Base-by-base conservation (phyloP, 2,888 invertebrate species). In the Belgica antarctica region DNA sequence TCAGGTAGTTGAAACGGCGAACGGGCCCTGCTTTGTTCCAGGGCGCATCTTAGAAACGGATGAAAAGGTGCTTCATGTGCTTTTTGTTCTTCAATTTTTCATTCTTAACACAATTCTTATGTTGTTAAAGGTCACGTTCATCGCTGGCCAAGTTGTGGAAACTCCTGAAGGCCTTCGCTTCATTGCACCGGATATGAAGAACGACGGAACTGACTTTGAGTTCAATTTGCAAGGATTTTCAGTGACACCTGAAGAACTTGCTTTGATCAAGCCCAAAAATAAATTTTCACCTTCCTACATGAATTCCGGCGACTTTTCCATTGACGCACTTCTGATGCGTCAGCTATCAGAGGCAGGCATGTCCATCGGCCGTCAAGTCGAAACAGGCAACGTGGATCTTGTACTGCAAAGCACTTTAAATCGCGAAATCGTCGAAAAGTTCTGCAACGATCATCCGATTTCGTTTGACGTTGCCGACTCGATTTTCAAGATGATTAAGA, bases 111-210 rank as follows among this genome's bases (percentile, higher is more conserved):
- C n/a, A n/a, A n/a, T n/a, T n/a, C n/a, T n/a, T n/a, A n/a, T n/a
- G n/a, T n/a, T n/a, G n/a, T n/a, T n/a, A n/a, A 59, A 31, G 36
- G 83, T 89, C 1, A 88, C 88, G 70, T 90, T 90, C 77, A 86
- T 90, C 3, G 89, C 90, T 4, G 90, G 90, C 1, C 89, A 90
- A 81, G 89, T 89, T 7, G 83, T 90, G 31, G 84, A 87, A 76
- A 89, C 89, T 22, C 86, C 87, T 47, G 86, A 85, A 75, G 90
- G 90, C 0, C 82, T 86, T 1, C 85, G 85, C 72, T 88, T 88
- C 75, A 85, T 88, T 3, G 88, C 88, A 0, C 87, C 88, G 22
- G 87, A 88, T 75, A 79, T 88, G 2, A 85, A 83, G 7, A 86
- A 87, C 75, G 86, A 86, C 0, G 84, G 86, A 62, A 86, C 86